Base-by-base conservation (phyloP, 2,888 invertebrate genomes). In the Amaurobius ferox region DNA sequence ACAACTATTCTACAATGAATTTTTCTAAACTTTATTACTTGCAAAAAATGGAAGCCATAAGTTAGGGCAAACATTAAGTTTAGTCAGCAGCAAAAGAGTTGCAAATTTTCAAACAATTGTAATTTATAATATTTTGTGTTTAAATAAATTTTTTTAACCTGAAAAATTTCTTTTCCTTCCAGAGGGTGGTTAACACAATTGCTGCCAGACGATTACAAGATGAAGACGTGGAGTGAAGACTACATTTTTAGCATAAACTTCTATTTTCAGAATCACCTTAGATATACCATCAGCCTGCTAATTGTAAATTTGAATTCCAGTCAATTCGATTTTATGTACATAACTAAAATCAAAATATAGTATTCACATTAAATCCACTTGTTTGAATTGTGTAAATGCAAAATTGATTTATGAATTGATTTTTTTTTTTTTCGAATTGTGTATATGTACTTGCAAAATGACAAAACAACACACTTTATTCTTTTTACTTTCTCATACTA, bases 171-270 rank as follows among this genome's bases (percentile, higher is more conserved):
- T 29, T 62, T 29, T 62, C n/a, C 48, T 48, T 66, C 23, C 55
- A 85, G 83, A 78, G 72, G 26, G 29, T 85, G 5, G 67, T 55
- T 9, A 16, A 29, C 19, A 61, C 71, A 7, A 28, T 85, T 26
- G 71, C 70, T 55, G 61, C 61, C 3, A 26, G 66, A 28, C 77
- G 71, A 6, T 48, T 85, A 71, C 77, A 77, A 30, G 77, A 71
- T 30, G 83, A 85, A 55, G 83, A 85, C 39, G 77, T 85, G 11
- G 83, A 85, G 55, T 85, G 72, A 67, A 71, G 23, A 48, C 9
- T 30, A 35, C 30, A 32, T 66, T 55, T 55, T 26, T 64, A 77
- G 76, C 16, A 64, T 77, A 40, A 29, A 23, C 16, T 16, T 74
- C 40, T 83, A 83, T 83, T 83, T 79, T 70, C 32, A 32, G 30